Percentiles rank a stretch among this genome's conserved stretches.
Conservation (phyloP, 2,113 vertebrate genomes). For the Strix aluco region DNA sequence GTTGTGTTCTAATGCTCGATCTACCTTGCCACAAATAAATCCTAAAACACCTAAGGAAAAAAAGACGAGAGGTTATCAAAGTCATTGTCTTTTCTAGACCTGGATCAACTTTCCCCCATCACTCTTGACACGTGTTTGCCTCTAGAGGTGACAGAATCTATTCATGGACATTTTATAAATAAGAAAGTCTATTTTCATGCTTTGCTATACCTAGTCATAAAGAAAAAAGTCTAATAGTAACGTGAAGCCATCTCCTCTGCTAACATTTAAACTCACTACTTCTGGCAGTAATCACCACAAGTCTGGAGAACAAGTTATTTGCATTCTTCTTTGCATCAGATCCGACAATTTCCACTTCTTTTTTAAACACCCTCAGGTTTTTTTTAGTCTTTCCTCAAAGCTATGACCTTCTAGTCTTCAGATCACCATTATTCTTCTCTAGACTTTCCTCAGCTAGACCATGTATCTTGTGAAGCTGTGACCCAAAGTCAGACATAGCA, state of each 20-base stretch:
- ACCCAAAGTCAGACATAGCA: rapidly evolving
- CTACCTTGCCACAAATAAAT: neutral
- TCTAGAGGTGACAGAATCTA: neutral
- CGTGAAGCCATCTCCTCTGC: neutral
- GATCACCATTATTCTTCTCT: neutral
- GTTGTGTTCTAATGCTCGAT: neutral
- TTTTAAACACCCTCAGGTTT: neutral
- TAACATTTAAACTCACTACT: neutral
- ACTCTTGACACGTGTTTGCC: neutral
- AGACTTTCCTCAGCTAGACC: neutral
- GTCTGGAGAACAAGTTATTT: neutral
- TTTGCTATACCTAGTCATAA: neutral
- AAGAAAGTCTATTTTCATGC: neutral
- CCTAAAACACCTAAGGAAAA: neutral
- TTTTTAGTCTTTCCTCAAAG: neutral
- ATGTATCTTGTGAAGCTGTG: neutral
- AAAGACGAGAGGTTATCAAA: neutral
- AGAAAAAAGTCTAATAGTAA: neutral
- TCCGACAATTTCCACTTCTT: neutral
- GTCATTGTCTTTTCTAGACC: neutral
- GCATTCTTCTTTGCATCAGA: neutral
- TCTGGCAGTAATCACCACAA: neutral
- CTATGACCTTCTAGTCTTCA: neutral
- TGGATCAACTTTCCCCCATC: neutral
- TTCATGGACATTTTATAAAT: neutral